phyloP scores from a whole-genome alignment of 2,113 vertebrate genomes.

The Poecilia latipinna region DNA sequence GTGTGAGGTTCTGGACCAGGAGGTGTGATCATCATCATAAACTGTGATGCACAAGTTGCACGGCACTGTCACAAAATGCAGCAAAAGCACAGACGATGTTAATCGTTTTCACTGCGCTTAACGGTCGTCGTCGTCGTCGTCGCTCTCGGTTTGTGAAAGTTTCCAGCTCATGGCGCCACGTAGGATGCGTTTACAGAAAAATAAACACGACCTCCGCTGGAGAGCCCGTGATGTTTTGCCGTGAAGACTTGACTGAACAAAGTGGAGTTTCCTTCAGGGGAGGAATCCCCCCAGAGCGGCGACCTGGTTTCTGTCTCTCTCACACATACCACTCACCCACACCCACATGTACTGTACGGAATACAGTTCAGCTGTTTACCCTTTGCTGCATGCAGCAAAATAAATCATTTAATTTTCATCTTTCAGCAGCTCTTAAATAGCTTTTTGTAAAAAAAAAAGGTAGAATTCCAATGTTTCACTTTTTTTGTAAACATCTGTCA shows the following conservation, averaged over 20 bases:
- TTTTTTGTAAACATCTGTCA: too few relatives aligned
- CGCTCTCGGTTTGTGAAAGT: not conserved
- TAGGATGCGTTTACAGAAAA: not conserved
- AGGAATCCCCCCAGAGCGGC: conserved; percentile 66
- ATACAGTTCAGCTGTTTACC: conserved; percentile 24
- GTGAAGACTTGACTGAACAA: conserved; percentile 17
- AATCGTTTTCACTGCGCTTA: not conserved
- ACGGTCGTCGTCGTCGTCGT: too few relatives aligned
- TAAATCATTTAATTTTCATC: not conserved
- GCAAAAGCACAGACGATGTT: not conserved
- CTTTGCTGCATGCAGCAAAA: not conserved
- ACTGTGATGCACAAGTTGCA: not conserved
- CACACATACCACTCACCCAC: conserved; percentile 21
- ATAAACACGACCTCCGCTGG: conserved; percentile 8
- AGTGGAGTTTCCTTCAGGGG: conserved; percentile 69
- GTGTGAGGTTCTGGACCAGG: conserved; percentile 6
- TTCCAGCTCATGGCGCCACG: not conserved
- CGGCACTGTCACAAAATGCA: not conserved
- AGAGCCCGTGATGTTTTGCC: conserved; percentile 38
- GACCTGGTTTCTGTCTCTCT: conserved; percentile 51
- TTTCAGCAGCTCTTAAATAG: not conserved
- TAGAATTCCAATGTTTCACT: not conserved
- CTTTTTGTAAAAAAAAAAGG: not conserved
- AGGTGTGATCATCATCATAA: conserved; percentile 8
- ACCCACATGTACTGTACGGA: conserved; percentile 11